Evolutionary conservation across 2,888 invertebrate genomes (phyloP), one percentile per base, ranked within the genome.

Genomic region (Imbricaverruca yamaguchii): DNA sequence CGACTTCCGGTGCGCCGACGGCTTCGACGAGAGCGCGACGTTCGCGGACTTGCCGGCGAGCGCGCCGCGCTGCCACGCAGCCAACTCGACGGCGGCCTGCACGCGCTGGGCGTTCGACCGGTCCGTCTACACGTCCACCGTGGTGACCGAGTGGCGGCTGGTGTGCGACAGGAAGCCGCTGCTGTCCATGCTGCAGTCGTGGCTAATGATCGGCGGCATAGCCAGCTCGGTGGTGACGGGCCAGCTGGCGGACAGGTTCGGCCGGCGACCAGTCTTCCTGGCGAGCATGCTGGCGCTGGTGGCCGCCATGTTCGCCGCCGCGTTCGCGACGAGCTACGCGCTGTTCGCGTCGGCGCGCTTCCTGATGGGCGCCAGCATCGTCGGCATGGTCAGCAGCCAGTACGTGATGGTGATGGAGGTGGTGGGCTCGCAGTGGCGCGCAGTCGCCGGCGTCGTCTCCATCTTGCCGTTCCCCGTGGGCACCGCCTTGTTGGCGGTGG

Each of bases 381-480:
- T 81, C 0, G 81, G 81, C 0, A 23, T 83, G n/a, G 80, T 80
- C 80, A 80, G 82, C 21, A 78, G 82, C 13, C 81, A 82, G 65
- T 82, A 81, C 65, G 82, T 83, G 21, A 69, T 83, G n/a, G 13
- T 81, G 80, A 90, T 91, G 86, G 92, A 92, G 87, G 87, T 91
- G 57, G 89, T 90, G 82, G 91, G 91, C 81, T 91, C 89, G 8
- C 87, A 89, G 86, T 90, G 90, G 89, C 87, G 91, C 69, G 90
- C 90, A 3, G 87, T 89, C 0, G 88, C 91, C 74, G 90, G 91
- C 8, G 91, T 92, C 21, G 85, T 92, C 0, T 92, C 92, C 85
- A 92, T 92, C 84, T 88, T 92, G 83, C 92, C 92, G 0, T 93
- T 92, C 85, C 91, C 92, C 84, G 85, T 92, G 56, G 93, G 92